These are phyloP conservation scores for Lathamus discolor DNA, from an alignment of 2,113 vertebrate species.

Conservation along the genomic window DNA sequence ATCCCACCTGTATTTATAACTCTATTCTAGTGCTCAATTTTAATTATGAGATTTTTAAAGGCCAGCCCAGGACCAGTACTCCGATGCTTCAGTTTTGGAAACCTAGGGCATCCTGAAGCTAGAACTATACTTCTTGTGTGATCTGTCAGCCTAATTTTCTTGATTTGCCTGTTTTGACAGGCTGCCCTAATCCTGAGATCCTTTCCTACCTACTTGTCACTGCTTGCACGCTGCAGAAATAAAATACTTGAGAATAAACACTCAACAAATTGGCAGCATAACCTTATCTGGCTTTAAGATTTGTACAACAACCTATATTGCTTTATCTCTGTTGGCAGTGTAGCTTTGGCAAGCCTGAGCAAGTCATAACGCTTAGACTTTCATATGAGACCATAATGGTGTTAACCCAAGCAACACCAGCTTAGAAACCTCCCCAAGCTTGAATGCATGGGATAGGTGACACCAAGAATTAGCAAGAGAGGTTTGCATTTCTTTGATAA, in stretches of 20 bases:
- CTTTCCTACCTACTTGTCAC: neutral
- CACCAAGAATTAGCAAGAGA: neutral
- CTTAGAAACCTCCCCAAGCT: neutral
- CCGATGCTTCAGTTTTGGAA: neutral
- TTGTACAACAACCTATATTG: neutral
- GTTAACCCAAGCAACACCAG: neutral
- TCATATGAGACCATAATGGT: neutral
- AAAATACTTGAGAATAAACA: neutral
- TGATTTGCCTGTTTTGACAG: neutral
- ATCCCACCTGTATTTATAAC: no score
- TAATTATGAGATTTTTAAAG: neutral
- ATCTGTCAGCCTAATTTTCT: neutral
- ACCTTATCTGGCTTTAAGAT: neutral
- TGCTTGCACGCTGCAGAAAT: neutral
- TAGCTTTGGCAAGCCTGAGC: neutral
- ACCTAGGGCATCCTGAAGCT: neutral
- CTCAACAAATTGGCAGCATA: fast-evolving
- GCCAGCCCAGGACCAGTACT: neutral
- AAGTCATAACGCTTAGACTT: fast-evolving
- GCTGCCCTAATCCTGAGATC: neutral
- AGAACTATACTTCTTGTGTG: fast-evolving
- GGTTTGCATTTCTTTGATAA: no score
- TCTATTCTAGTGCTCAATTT: neutral
- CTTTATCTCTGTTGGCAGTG: fast-evolving
- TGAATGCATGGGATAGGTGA: fast-evolving